These are phyloP conservation scores for Leptodactylus fallax DNA, from an alignment of 2,797 vertebrate genomes.

Conservation along the genomic window DNA sequence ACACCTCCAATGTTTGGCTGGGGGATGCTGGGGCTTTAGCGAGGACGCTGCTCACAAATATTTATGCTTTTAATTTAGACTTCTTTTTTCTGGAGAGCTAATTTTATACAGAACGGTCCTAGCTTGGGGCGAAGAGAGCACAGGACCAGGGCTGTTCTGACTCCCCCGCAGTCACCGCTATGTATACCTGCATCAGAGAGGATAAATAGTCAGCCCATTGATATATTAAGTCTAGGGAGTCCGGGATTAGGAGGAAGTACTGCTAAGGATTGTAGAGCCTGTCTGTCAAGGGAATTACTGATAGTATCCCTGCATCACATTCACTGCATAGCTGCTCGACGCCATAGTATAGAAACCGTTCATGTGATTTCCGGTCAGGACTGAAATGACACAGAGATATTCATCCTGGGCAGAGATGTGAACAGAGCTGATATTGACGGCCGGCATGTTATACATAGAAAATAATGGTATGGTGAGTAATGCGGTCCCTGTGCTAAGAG, in stretches of 20 bases:
- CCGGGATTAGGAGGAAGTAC: not conserved
- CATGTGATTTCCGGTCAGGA: not conserved
- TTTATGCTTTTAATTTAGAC: conserved; percentile 61
- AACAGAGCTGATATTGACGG: not conserved
- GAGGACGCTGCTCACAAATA: conserved; percentile 68
- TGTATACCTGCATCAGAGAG: conserved; percentile 41
- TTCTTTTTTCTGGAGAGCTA: conserved; percentile 60
- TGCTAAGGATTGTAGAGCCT: conserved; percentile 21
- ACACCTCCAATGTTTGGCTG: conserved; percentile 71
- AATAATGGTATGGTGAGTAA: conserved; percentile 8
- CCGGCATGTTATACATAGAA: not conserved
- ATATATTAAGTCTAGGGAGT: conserved; percentile 23
- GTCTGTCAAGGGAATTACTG: conserved; percentile 20
- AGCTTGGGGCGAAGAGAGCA: conserved; percentile 59
- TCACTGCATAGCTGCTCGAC: not conserved
- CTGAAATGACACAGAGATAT: not conserved
- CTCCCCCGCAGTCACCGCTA: conserved; percentile 22
- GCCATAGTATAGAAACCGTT: not conserved
- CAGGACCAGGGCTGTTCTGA: conserved; percentile 56
- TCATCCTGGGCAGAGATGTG: not conserved
- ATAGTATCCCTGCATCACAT: conserved; percentile 20
- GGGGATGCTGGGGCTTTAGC: conserved; percentile 63
- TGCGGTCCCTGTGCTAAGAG: not conserved
- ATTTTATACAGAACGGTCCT: conserved; percentile 64
- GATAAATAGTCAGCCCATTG: conserved; percentile 37